A percentile compares a stretch with the other conserved stretches of the same genome.
Conservation (phyloP, 2,888 invertebrate genomes). For the Ichneumoninae sp. region DNA sequence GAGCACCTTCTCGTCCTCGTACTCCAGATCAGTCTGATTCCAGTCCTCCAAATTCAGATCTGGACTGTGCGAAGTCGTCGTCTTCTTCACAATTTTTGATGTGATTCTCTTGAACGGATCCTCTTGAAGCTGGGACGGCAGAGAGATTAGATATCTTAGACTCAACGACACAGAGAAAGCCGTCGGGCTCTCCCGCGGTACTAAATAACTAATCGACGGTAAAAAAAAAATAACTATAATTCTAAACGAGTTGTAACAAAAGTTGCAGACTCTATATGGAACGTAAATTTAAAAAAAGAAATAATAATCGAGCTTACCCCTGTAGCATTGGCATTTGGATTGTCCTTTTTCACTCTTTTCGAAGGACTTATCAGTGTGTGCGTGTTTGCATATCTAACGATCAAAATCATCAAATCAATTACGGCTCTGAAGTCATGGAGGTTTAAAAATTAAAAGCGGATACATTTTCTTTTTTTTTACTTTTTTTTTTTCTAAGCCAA, state of each 20-base stretch:
- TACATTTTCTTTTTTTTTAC: not conserved
- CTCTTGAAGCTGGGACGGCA: slow-evolving; percentile 84
- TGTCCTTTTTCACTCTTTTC: slow-evolving; percentile 90
- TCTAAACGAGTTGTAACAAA: slow-evolving; percentile 9
- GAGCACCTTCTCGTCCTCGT: slow-evolving; percentile 92
- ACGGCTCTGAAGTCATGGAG: slow-evolving; percentile 26
- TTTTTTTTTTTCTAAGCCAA: not conserved
- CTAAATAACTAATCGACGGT: slow-evolving; percentile 2
- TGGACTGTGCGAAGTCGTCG: slow-evolving; percentile 85
- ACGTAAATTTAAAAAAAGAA: slow-evolving; percentile 31
- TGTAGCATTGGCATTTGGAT: slow-evolving; percentile 80
- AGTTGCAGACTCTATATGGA: slow-evolving; percentile 18
- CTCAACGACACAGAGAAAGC: slow-evolving; percentile 24
- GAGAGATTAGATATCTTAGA: not conserved
- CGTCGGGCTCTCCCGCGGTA: slow-evolving; percentile 10
- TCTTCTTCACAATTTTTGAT: slow-evolving; percentile 87
- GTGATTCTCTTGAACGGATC: slow-evolving; percentile 88
- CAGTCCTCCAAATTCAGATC: slow-evolving; percentile 90
- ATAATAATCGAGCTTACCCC: slow-evolving; percentile 75
- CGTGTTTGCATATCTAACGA: slow-evolving; percentile 87
- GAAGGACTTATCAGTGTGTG: slow-evolving; percentile 91
- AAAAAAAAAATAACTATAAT: slow-evolving; percentile 6
- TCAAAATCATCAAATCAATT: slow-evolving; percentile 70
- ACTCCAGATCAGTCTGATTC: slow-evolving; percentile 92
- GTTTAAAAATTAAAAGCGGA: slow-evolving; percentile 16